Base-by-base conservation (phyloP, 1,140 invertebrate genomes). In the Akabosia matsudoensis region DNA sequence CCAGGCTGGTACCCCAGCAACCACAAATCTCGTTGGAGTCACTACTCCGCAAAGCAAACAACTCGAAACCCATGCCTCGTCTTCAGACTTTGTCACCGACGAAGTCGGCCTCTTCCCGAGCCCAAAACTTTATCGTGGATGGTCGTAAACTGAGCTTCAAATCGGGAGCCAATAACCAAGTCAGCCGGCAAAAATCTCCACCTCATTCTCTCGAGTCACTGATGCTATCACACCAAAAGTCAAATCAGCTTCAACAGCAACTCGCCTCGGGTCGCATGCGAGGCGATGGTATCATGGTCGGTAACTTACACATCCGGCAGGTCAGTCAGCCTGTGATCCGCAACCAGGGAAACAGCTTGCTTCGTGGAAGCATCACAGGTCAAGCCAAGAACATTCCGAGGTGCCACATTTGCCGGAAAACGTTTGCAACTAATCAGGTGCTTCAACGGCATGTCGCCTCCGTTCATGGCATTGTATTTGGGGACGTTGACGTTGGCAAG, bases 381-480 rank as follows among this genome's bases (percentile, higher is more conserved):
- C 51, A 37, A 37, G 33, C 51, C 31, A 76, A 73, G 54, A 80
- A 73, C 75, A 72, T 77, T 26, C 72, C 76, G 33, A 51, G 71
- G 31, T 77, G 76, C 28, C 33, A 33, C 4, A 24, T 74, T 14
- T 77, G 76, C 33, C 61, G 72, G 52, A 77, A 74, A 26, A 77
- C 45, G 37, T 74, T 74, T 28, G 73, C 73, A 1, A 74, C 73
- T 13, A 56, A 74, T 54, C 45, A 74, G 34, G 73, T 74, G 28
- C 37, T 74, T 26, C 52, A 54, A 30, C 14, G 52, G 3, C 73
- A 74, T 28, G 34, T 77, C 3, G 33, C 37, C 45, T 45, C 37
- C n/a, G 70, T 72, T 34, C 33, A 72, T 28, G 37, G 33, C 13
- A 24, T 45, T 22, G 13, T 37, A 14, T 37, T 72, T 34, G 34